These are phyloP conservation scores for Girardinus metallicus DNA, from an alignment of 2,797 vertebrate species.

Conservation along the genomic window DNA sequence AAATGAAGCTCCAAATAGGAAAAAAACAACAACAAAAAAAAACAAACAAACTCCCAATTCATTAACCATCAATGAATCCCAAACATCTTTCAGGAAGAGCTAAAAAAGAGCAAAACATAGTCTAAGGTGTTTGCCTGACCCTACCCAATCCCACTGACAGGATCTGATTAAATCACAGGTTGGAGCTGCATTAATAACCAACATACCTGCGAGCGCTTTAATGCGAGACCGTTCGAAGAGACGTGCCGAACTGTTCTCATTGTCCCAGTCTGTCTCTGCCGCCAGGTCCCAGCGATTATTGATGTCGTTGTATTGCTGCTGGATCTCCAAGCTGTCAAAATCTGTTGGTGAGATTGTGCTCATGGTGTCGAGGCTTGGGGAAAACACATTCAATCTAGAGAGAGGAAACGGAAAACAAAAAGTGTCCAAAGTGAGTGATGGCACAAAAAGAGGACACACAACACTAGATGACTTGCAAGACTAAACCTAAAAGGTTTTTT, in stretches of 20 bases:
- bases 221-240: conserved; percentile 94
- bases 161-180: neutral
- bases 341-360: conserved; percentile 92
- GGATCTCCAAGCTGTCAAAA: conserved; percentile 94
- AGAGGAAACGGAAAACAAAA: conserved; percentile 34
- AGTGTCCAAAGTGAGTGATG: conserved; percentile 19
- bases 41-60: neutral
- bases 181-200: neutral
- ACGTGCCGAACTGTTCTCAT: conserved; percentile 93
- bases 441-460: neutral
- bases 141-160: neutral
- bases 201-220: conserved; percentile 92
- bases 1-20: neutral
- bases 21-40: neutral
- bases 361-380: conserved; percentile 81
- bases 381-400: conserved; percentile 69
- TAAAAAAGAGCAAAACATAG: neutral
- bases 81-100: neutral
- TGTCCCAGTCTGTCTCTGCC: conserved; percentile 91
- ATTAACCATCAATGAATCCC: neutral
- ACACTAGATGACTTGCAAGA: conserved; percentile 1
- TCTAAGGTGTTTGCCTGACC: neutral
- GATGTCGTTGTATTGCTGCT: conserved; percentile 95
- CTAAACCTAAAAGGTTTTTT: conserved; percentile 22
- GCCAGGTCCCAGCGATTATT: conserved; percentile 96